phyloP scores from a whole-genome alignment of 2,888 invertebrate genomes.

The Machimus rusticus region DNA sequence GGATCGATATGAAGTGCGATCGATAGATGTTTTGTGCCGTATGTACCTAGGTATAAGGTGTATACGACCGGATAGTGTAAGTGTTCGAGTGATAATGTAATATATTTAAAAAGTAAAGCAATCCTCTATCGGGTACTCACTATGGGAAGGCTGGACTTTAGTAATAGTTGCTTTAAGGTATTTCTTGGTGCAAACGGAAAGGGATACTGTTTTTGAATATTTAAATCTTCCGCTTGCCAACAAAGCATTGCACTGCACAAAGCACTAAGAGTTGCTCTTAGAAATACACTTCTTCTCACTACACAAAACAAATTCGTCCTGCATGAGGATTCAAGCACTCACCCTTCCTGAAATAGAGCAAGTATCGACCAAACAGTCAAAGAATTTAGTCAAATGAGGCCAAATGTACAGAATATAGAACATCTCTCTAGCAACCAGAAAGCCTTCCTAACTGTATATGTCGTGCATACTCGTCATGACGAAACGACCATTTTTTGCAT shows the following conservation, averaged over 20 bases:
- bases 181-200: conserved; percentile 53
- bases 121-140: conserved; percentile 56
- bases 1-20: background rate
- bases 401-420: background rate
- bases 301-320: background rate
- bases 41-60: background rate
- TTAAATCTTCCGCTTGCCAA: conserved; percentile 58
- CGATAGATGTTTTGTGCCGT: background rate
- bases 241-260: conserved; percentile 55
- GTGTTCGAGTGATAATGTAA: background rate
- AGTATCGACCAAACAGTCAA: background rate
- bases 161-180: conserved; percentile 57
- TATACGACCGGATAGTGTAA: background rate
- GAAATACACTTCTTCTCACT: background rate
- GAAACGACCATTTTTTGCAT: too few species aligned
- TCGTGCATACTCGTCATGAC: too few species aligned
- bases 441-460: too few species aligned
- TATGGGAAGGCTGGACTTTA: conserved; percentile 61
- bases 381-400: background rate
- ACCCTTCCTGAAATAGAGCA: background rate
- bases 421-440: background rate
- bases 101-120: background rate
- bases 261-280: background rate
- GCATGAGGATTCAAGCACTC: background rate
- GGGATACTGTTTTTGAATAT: conserved; percentile 57